These are phyloP conservation scores for Eulemur mongoz DNA, from an alignment of 2,797 vertebrate species.

Conservation along the genomic window DNA sequence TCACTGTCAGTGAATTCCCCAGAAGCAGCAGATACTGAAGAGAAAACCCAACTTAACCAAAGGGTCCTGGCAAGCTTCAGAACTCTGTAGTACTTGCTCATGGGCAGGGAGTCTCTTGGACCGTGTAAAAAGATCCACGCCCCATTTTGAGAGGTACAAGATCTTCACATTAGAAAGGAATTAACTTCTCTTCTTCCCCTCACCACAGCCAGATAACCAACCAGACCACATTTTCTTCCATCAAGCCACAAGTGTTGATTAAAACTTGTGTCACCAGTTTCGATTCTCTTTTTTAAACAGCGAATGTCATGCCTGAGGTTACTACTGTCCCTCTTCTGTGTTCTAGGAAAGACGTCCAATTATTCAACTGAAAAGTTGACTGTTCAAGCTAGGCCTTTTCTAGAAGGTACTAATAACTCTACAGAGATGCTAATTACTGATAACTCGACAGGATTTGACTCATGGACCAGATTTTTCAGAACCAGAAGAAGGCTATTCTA, in stretches of 20 bases:
- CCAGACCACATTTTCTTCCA: background rate
- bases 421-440: slow-evolving; percentile 37
- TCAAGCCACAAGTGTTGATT: slow-evolving; percentile 23
- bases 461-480: background rate
- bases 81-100: background rate
- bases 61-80: background rate
- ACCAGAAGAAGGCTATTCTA: background rate
- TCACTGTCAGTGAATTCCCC: background rate
- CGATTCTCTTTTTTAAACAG: background rate
- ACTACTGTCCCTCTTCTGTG: background rate
- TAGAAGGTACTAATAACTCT: slow-evolving; percentile 46
- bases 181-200: background rate
- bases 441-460: background rate
- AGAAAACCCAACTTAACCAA: background rate
- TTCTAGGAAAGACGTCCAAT: slow-evolving; percentile 7
- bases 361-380: slow-evolving; percentile 2
- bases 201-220: background rate
- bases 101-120: no score
- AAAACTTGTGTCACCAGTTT: slow-evolving; percentile 32
- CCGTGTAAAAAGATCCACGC: background rate
- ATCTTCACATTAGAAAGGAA: background rate
- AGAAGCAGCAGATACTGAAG: background rate
- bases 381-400: background rate
- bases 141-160: background rate
- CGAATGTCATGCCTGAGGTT: background rate